A percentile compares a stretch with the other conserved stretches of the same genome.
Conservation (phyloP, 30 jellyfish, hydroid and myxozoan species). For the Hydra vulgaris region DNA sequence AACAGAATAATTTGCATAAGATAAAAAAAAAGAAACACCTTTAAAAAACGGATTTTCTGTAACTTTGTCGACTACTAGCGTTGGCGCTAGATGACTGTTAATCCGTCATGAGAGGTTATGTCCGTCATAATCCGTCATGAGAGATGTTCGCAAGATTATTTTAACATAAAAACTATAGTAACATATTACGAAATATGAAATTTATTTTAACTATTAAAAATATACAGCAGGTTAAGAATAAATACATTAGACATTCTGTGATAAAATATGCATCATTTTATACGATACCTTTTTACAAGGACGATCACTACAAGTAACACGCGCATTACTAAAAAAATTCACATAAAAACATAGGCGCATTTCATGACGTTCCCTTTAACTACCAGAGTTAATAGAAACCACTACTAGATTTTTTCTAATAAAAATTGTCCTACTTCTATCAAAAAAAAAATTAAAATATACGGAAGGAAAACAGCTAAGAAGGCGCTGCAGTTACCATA, state of each 20-base stretch:
- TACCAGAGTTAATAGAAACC: not conserved
- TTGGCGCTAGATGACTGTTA: no score
- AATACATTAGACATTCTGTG: not conserved
- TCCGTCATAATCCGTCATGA: no score
- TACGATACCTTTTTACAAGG: not conserved
- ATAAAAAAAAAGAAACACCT: no score
- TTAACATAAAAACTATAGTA: no score
- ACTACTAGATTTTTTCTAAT: not conserved
- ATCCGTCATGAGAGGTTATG: no score
- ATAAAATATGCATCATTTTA: not conserved
- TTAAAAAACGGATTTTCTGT: no score
- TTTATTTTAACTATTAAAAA: not conserved
- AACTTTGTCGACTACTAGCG: no score
- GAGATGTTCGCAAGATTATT: no score
- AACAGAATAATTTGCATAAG: no score
- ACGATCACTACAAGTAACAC: not conserved
- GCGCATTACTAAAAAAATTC: not conserved
- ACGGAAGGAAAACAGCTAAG: not conserved
- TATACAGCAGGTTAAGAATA: not conserved
- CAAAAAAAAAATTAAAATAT: not conserved
- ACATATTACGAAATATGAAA: no score
- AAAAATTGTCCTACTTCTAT: not conserved
- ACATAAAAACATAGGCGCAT: not conserved
- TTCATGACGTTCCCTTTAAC: not conserved
- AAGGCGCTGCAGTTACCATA: conserved; percentile 3